Evolutionary conservation across 2,888 invertebrate species (phyloP).

Genomic region (Drosophila macrospina): DNA sequence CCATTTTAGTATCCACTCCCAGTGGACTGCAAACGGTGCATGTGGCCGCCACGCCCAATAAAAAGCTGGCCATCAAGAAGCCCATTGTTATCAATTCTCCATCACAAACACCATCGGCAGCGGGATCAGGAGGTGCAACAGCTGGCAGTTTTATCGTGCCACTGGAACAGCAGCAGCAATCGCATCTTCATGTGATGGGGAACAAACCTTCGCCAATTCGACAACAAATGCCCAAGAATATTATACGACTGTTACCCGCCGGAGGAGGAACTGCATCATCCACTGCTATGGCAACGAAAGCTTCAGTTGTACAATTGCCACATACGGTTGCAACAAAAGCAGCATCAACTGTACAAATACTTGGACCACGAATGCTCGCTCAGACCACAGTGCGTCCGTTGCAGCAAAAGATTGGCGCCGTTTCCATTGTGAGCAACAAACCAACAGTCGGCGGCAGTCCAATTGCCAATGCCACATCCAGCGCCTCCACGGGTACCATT

Average conservation of each 20-base stretch:
- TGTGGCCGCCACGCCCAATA: slow-evolving; percentile 77
- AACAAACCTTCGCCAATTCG: slow-evolving; percentile 44
- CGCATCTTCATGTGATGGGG: slow-evolving; percentile 14
- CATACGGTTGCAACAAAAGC: slow-evolving; percentile 32
- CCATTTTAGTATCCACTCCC: slow-evolving; percentile 83
- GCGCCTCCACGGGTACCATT: slow-evolving; percentile 69
- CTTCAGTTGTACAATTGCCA: slow-evolving; percentile 43
- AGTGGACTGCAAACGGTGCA: slow-evolving; percentile 84
- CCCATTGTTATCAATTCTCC: slow-evolving; percentile 73
- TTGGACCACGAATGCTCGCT: slow-evolving; percentile 74
- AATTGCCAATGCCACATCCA: slow-evolving; percentile 17
- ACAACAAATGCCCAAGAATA: slow-evolving; percentile 72
- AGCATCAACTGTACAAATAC: slow-evolving; percentile 59
- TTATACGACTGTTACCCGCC: slow-evolving; percentile 72
- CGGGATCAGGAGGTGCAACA: slow-evolving; percentile 26
- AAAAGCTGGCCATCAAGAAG: slow-evolving; percentile 80
- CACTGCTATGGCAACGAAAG: slow-evolving; percentile 11
- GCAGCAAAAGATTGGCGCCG: slow-evolving; percentile 72
- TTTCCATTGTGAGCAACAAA: slow-evolving; percentile 64
- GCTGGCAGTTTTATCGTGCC: slow-evolving; percentile 2
- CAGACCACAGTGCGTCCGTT: slow-evolving; percentile 66
- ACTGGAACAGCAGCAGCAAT: slow-evolving; percentile 40
- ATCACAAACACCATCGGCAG: slow-evolving; percentile 20
- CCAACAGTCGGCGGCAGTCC: slow-evolving; percentile 35
- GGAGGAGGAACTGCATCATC: slow-evolving; percentile 13